Evolutionary conservation across 2,888 invertebrate species (phyloP).

Genomic region (Zygogramma bicolorata): DNA sequence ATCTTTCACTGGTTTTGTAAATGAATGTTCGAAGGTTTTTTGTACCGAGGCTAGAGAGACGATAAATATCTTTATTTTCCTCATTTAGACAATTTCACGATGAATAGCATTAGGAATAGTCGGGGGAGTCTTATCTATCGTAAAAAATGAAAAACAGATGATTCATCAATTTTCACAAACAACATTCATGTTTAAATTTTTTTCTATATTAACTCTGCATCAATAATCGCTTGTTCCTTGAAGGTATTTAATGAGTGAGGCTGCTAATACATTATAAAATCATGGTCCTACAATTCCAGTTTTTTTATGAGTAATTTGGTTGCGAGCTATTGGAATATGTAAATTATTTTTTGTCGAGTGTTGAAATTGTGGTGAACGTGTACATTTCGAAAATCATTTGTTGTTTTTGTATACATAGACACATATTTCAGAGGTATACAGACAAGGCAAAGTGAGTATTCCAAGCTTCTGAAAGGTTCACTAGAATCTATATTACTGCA

Average conservation of each 20-base stretch:
- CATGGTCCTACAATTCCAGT: neutral
- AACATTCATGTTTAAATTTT: too few relatives aligned
- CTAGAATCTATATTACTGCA: neutral
- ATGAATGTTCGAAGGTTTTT: too few relatives aligned
- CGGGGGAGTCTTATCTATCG: neutral
- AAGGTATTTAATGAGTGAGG: neutral
- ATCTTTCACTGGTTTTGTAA: too few relatives aligned
- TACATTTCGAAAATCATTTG: neutral
- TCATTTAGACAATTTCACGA: neutral
- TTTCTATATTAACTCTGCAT: too few relatives aligned
- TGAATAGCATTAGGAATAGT: neutral
- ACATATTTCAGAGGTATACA: neutral
- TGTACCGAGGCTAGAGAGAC: too few relatives aligned
- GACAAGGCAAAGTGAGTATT: neutral
- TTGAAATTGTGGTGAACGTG: neutral
- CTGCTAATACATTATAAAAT: neutral
- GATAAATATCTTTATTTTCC: neutral
- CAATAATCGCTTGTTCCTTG: too few relatives aligned
- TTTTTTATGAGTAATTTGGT: neutral
- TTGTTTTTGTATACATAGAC: neutral
- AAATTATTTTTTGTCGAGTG: neutral
- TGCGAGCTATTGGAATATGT: neutral
- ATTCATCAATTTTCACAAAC: neutral
- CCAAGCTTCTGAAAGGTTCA: neutral
- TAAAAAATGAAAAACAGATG: neutral